Base-by-base conservation (phyloP, 2,113 vertebrate species). In the Ptychochromis oligacanthus region DNA sequence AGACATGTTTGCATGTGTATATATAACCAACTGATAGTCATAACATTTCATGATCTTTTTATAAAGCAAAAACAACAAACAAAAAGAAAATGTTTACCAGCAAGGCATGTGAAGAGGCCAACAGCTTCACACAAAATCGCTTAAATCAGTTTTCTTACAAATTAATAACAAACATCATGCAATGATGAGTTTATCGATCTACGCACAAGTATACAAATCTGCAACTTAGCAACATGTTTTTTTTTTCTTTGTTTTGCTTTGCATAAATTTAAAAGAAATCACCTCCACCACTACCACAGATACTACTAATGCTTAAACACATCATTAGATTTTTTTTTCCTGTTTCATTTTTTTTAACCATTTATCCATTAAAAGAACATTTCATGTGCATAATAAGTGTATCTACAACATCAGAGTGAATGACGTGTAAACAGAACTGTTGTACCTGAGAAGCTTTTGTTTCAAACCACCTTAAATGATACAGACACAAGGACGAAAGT, bases 381-480 rank as follows among this genome's bases (percentile, higher is more conserved):
- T 91, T 84, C 11, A 81, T 94, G 89, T 93, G 93, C 89, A 91
- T 84, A 84, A 81, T 76, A 75, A 80, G 85, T 88, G 82, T 91
- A 88, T 91, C 87, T 90, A 90, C 81, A 91, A 92, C 81, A 83
- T 83, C 81, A 59, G 88, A 89, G 84, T 91, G 81, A 90, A 85
- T 74, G 84, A 72, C 5, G 86, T 92, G 94, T 95, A 94, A 94
- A 95, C 92, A 92, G 83, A 92, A 92, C 67, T 65, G 65, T 90
- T 92, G 92, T 94, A 94, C 94, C 94, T 95, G 93, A 95, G 94
- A 94, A 93, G 91, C 91, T 85, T 85, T 89, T 62, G 81, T 90
- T 85, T 90, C 86, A 86, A 72, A 74, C 70, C 70, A 64, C 79
- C 36, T 54, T 70, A 52, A 89, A 85, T 75, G 61, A 91, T n/a